Conservation (phyloP, 2,888 invertebrate genomes). For the Tanytarsus gracilentus region DNA sequence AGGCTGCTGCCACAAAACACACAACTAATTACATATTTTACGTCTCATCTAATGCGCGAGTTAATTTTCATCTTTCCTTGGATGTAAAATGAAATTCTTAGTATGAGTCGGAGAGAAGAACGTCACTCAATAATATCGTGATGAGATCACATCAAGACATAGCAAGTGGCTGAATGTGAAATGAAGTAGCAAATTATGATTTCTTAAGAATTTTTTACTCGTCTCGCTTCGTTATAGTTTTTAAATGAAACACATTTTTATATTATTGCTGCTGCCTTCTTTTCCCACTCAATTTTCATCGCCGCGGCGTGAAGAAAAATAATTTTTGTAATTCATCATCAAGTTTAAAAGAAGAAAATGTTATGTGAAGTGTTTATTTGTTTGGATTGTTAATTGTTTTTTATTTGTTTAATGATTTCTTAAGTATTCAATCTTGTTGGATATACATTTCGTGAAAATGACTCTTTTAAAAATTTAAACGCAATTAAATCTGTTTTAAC, state of each 20-base stretch:
- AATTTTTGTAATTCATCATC: slow-evolving; percentile 14
- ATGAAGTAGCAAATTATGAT: slow-evolving; percentile 28
- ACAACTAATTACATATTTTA: slow-evolving; percentile 28
- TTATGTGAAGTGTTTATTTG: slow-evolving; percentile 22
- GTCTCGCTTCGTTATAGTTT: background rate
- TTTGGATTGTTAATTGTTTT: slow-evolving; percentile 29
- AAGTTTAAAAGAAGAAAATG: slow-evolving; percentile 11
- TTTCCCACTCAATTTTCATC: background rate
- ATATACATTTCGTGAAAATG: background rate
- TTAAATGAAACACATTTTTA: slow-evolving; percentile 27
- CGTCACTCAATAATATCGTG: background rate
- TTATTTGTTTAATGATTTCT: slow-evolving; percentile 25
- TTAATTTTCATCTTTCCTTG: slow-evolving; percentile 21
- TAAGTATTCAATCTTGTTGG: slow-evolving; percentile 19
- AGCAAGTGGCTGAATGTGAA: slow-evolving; percentile 16
- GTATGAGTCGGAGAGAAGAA: too few species aligned
- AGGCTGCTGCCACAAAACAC: background rate
- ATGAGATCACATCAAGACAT: background rate
- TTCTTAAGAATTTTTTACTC: background rate
- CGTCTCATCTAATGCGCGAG: slow-evolving; percentile 23
- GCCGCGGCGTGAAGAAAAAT: too few species aligned
- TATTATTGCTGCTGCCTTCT: background rate
- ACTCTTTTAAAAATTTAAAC: background rate
- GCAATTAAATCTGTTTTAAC: too few species aligned
- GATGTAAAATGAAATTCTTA: slow-evolving; percentile 6